Evolutionary conservation across 2,888 invertebrate species (phyloP), one percentile per base, ranked within the genome.

Genomic region (Embidobia sp.): DNA sequence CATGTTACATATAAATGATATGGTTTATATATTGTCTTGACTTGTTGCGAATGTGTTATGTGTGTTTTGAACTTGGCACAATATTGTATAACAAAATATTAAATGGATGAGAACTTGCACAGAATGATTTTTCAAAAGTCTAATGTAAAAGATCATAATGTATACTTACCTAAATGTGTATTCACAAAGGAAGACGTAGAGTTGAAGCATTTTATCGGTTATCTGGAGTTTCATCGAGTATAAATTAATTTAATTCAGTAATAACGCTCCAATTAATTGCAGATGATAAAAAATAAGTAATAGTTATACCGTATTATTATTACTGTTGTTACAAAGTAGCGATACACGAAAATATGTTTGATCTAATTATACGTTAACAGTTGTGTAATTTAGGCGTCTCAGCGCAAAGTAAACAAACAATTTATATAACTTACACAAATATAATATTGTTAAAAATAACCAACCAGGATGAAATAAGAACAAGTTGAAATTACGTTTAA

Each of bases 401-500:
- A 1, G 1, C 16, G 22, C 8, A 16, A 48, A 26, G 29, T 29
- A 48, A 48, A 48, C 16, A 48, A 48, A 48, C 29, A 29, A 8
- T 48, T 48, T 27, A 48, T 10, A 16, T 49, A 49, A 33, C 33
- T n/a, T 7, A 19, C 16, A 3, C 7, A 19, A 31, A 4, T 33
- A 31, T 3, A 33, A 33, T 11, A 19, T 11, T 5, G 7, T 10
- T 7, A 27, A 11, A 26, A 19, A 16, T 1, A 42, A 37, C 5
- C 37, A 42, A 26, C 18, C 26, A 15, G n/a, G 29, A 31, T 3
- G 16, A 11, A 53, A 51, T 35, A 57, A 57, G 0, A 42, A 42
- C 27, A 59, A 44, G n/a, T 8, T n/a, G 44, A 6, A 3, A 4
- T 37, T 77, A 61, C 72, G 59, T 72, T 77, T 61, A 49, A 72